phyloP scores from a whole-genome alignment of 1,140 invertebrate genomes.

The Myzus persicae region DNA sequence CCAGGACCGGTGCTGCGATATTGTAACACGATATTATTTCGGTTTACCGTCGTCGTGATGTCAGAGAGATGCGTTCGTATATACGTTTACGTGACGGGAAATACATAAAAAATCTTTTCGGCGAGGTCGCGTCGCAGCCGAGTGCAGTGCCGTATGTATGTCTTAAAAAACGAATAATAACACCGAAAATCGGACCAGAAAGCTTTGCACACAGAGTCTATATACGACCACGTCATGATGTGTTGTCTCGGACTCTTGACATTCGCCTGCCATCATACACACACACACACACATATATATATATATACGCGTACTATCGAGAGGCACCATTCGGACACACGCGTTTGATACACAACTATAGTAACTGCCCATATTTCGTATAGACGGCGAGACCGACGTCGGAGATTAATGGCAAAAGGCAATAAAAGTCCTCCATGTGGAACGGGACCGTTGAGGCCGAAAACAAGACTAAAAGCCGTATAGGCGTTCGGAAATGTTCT shows the following conservation, averaged over 20 bases:
- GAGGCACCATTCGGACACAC: neutral
- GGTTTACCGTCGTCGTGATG: neutral
- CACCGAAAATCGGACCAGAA: neutral
- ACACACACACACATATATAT: too few relatives aligned
- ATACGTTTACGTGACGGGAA: neutral
- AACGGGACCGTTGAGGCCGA: slow-evolving; percentile 10
- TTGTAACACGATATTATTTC: neutral
- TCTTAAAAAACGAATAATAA: neutral
- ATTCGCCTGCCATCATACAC: too few relatives aligned
- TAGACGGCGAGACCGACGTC: neutral
- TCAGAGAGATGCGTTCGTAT: neutral
- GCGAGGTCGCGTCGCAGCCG: neutral
- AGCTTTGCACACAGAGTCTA: neutral
- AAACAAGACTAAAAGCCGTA: slow-evolving; percentile 30
- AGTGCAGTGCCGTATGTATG: too few relatives aligned
- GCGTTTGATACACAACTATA: neutral
- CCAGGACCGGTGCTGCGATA: neutral
- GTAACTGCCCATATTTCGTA: neutral
- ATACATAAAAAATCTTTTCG: neutral
- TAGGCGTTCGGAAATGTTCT: slow-evolving; percentile 2
- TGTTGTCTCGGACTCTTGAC: neutral
- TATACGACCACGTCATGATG: too few relatives aligned
- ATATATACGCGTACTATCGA: neutral
- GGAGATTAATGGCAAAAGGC: slow-evolving; percentile 32
- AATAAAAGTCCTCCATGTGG: slow-evolving; percentile 21